phyloP scores from a whole-genome alignment of 2,113 vertebrate species.

The Zapornia atra region DNA sequence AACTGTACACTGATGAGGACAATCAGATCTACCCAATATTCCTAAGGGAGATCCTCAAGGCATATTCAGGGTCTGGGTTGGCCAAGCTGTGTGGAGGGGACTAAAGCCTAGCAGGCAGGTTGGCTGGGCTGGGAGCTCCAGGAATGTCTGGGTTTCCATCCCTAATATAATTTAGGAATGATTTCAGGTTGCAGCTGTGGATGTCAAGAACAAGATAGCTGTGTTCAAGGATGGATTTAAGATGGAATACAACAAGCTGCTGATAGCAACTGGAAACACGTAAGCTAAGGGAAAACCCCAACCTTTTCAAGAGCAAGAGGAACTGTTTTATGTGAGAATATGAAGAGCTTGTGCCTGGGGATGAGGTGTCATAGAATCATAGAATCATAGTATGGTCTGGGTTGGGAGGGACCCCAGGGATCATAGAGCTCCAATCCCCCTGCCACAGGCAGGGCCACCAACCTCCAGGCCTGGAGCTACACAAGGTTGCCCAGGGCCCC shows the following conservation, averaged over 20 bases:
- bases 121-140: background rate
- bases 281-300: constrained; percentile 38
- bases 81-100: background rate
- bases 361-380: no score
- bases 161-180: constrained; percentile 14
- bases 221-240: constrained; percentile 92
- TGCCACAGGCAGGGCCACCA: no score
- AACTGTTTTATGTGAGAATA: background rate
- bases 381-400: no score
- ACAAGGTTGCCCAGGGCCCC: no score
- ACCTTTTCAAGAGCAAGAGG: background rate
- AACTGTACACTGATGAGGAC: background rate
- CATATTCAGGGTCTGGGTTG: background rate
- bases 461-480: no score
- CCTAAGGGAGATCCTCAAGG: background rate
- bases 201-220: constrained; percentile 87
- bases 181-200: constrained; percentile 87
- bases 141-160: background rate
- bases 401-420: no score
- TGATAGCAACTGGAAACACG: constrained; percentile 94
- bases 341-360: background rate
- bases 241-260: constrained; percentile 95
- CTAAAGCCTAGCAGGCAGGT: background rate
- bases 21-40: no score
- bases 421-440: no score